phyloP scores from a whole-genome alignment of 2,797 vertebrate genomes.

The Melanotaenia pygmaea region DNA sequence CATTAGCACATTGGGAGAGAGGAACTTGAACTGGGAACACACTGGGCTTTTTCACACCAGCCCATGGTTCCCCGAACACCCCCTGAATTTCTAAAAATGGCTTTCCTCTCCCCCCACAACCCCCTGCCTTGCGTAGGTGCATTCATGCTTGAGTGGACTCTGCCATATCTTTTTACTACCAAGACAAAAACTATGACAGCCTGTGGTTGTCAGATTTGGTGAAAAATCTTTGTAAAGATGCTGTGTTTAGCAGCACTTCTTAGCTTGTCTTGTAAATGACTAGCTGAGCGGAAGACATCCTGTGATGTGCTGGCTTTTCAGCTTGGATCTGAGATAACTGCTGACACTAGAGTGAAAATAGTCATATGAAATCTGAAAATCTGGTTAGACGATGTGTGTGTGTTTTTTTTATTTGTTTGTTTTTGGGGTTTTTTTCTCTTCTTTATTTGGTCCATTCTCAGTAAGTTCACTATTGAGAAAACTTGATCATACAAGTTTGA shows the following conservation, averaged over 20 bases:
- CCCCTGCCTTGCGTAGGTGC: constrained; percentile 43
- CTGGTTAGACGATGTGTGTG: constrained; percentile 26
- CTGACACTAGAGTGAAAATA: constrained; percentile 24
- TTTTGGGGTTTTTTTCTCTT: neutral
- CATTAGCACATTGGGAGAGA: constrained; percentile 40
- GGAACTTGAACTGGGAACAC: constrained; percentile 50
- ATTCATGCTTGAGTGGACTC: constrained; percentile 59
- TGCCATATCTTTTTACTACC: constrained; percentile 49
- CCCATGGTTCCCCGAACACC: constrained; percentile 71
- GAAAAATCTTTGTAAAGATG: constrained; percentile 27
- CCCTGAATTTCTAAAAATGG: constrained; percentile 80
- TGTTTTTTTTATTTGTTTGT: neutral
- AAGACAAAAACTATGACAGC: constrained; percentile 48
- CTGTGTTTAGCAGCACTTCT: constrained; percentile 40
- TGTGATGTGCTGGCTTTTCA: constrained; percentile 23
- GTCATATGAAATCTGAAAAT: constrained; percentile 25
- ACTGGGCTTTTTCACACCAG: constrained; percentile 62
- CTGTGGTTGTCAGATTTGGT: constrained; percentile 43
- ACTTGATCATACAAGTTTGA: too few relatives aligned
- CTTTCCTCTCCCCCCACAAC: constrained; percentile 47
- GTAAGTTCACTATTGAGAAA: neutral
- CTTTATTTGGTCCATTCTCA: constrained; percentile 20
- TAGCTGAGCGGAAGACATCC: constrained; percentile 47
- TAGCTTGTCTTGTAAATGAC: constrained; percentile 31
- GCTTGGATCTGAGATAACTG: constrained; percentile 23